A percentile compares a stretch with the other conserved stretches of the same genome.
Evolutionary conservation across 92 coral and sea anemone genomes (phyloP).

Genomic region (Galaxea fascicularis): DNA sequence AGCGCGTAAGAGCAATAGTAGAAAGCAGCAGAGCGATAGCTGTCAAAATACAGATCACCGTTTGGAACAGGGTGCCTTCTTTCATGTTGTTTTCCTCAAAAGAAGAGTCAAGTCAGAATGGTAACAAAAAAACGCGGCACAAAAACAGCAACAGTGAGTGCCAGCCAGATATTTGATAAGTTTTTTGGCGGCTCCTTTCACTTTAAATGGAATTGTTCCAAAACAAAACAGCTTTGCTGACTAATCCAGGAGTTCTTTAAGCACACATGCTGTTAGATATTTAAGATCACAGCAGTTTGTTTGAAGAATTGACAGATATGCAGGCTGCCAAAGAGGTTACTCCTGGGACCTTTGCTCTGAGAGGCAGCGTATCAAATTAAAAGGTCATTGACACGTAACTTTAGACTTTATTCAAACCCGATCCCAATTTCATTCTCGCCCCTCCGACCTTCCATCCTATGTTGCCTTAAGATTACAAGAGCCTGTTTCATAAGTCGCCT

Average conservation of each 20-base stretch:
- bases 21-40: constrained; percentile 19
- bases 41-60: not conserved
- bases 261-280: not conserved
- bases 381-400: too few species aligned
- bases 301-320: not conserved
- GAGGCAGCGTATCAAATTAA: too few species aligned
- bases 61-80: constrained; percentile 5
- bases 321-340: not conserved
- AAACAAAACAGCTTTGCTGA: not conserved
- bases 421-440: too few species aligned
- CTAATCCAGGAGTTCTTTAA: not conserved
- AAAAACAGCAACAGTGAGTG: not conserved
- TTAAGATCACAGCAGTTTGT: not conserved
- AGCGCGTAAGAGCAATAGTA: not conserved
- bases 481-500: too few species aligned
- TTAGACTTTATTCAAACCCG: too few species aligned
- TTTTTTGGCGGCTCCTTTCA: not conserved
- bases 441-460: too few species aligned
- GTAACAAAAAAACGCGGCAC: not conserved
- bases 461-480: too few species aligned
- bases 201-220: not conserved
- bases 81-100: not conserved
- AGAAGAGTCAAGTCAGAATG: not conserved
- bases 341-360: too few species aligned
- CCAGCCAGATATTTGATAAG: constrained; percentile 8